These are phyloP conservation scores for Onychostruthus taczanowskii DNA, from an alignment of 2,113 vertebrate genomes.

Conservation along the genomic window DNA sequence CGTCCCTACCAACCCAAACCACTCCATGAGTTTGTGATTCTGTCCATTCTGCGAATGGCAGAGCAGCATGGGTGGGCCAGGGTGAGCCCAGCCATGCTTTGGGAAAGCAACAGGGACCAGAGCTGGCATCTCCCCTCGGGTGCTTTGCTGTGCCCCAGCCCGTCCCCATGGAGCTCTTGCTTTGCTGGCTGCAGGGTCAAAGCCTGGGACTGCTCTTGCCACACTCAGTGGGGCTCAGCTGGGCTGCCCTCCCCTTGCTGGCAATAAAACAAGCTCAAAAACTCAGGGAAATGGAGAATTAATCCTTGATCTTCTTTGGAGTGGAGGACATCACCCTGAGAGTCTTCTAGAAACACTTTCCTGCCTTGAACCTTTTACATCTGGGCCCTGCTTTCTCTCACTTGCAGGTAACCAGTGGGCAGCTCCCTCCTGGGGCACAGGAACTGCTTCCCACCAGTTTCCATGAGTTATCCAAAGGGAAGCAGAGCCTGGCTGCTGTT, in stretches of 20 bases:
- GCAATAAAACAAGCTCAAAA: background rate
- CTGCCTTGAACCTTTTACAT: background rate
- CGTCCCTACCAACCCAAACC: rapidly evolving
- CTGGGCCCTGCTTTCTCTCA: background rate
- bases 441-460: background rate
- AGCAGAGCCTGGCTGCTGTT: background rate
- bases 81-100: rapidly evolving
- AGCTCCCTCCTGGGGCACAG: background rate
- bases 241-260: background rate
- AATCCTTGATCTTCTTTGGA: background rate
- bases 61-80: background rate
- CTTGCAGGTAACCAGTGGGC: background rate
- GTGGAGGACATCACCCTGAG: background rate
- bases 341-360: background rate
- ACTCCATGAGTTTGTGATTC: background rate
- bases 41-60: background rate
- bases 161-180: background rate
- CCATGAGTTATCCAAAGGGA: background rate
- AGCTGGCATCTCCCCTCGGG: rapidly evolving
- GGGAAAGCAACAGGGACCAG: background rate
- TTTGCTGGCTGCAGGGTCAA: background rate
- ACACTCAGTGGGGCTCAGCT: background rate
- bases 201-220: background rate
- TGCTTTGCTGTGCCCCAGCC: background rate
- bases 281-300: background rate